phyloP scores from a whole-genome alignment of 2,888 invertebrate species.

The Masnerella sp. region DNA sequence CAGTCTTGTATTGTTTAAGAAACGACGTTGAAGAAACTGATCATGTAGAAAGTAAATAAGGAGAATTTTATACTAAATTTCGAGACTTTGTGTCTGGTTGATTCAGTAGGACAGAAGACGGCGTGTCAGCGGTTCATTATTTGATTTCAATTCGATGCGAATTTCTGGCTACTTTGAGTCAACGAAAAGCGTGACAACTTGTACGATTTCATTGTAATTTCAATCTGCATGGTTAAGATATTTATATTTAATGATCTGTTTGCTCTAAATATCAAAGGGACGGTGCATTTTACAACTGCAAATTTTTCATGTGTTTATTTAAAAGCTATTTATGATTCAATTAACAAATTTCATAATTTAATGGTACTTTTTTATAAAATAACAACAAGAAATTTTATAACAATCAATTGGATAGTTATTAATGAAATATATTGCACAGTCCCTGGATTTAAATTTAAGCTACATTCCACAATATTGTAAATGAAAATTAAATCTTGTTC shows the following conservation, averaged over 20 bases:
- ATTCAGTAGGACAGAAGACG: background rate
- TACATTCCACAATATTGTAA: constrained; percentile 31
- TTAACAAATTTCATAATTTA: no score
- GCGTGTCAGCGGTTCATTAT: background rate
- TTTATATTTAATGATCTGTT: constrained; percentile 1
- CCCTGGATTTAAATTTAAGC: constrained; percentile 18
- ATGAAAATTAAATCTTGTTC: constrained; percentile 5
- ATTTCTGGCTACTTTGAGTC: constrained; percentile 10
- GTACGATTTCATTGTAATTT: background rate
- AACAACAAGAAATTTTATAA: no score
- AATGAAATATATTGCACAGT: constrained; percentile 14
- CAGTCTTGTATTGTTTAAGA: background rate
- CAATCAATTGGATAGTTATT: no score
- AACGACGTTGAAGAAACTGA: constrained; percentile 16
- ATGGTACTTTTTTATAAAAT: no score
- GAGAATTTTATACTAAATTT: constrained; percentile 42
- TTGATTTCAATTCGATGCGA: background rate
- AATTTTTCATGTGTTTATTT: no score
- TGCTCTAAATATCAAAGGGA: constrained; percentile 10
- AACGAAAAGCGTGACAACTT: constrained; percentile 1
- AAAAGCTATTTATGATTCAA: no score
- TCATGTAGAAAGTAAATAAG: constrained; percentile 32
- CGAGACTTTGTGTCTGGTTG: background rate
- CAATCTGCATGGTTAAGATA: constrained; percentile 6
- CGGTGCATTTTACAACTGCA: constrained; percentile 2